Evolutionary conservation across 2,888 invertebrate genomes (phyloP).

Genomic region (Sinotaia quadrata): DNA sequence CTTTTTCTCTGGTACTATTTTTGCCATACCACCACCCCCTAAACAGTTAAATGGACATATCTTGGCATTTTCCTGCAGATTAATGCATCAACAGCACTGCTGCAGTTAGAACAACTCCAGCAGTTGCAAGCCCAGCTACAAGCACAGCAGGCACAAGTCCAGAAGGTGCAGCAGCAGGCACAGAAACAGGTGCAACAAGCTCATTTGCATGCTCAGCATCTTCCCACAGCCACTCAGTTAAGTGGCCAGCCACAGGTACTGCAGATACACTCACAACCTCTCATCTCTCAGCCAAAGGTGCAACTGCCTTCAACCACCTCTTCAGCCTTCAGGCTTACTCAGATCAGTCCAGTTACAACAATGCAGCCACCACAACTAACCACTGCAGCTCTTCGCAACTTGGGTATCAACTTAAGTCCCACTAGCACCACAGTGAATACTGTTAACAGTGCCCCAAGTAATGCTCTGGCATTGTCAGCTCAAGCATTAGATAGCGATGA

Average conservation of each 20-base stretch:
- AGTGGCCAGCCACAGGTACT: conserved; percentile 29
- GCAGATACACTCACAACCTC: conserved; percentile 36
- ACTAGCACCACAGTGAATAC: conserved; percentile 37
- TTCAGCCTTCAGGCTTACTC: neutral
- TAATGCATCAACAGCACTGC: conserved; percentile 29
- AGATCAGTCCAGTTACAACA: neutral
- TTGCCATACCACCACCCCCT: too few relatives aligned
- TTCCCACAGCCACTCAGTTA: conserved; percentile 29
- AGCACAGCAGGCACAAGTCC: conserved; percentile 78
- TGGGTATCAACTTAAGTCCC: conserved; percentile 15
- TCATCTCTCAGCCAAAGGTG: conserved; percentile 34
- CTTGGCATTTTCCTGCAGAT: too few relatives aligned
- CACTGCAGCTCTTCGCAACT: neutral
- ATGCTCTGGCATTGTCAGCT: too few relatives aligned
- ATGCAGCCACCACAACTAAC: conserved; percentile 22
- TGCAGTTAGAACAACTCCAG: conserved; percentile 38
- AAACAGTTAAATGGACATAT: too few relatives aligned
- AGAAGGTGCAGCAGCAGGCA: conserved; percentile 52
- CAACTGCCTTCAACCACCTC: neutral
- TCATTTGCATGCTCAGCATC: conserved; percentile 33
- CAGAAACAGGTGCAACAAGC: conserved; percentile 49
- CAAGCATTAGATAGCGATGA: conserved; percentile 45
- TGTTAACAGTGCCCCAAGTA: neutral
- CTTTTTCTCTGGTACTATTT: too few relatives aligned
- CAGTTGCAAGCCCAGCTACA: conserved; percentile 42